phyloP scores from a whole-genome alignment of 2,113 vertebrate genomes.

The Antennarius striatus region DNA sequence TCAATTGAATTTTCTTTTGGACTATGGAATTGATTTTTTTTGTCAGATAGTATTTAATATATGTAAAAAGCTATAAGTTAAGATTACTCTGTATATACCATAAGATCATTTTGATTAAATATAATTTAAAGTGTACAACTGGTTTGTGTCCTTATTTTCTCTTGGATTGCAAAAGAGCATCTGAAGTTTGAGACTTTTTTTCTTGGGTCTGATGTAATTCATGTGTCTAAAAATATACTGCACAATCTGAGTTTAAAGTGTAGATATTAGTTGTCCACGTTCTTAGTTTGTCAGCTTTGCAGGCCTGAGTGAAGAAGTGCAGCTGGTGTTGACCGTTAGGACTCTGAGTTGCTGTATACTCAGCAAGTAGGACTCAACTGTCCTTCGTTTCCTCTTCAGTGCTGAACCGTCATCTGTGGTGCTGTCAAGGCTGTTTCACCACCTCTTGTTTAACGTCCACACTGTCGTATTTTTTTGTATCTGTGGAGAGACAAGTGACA shows the following conservation, averaged over 20 bases:
- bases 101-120: conserved; percentile 94
- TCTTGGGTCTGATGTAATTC: background rate
- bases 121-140: conserved; percentile 85
- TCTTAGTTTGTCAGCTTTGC: background rate
- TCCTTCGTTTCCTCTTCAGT: background rate
- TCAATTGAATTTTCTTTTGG: conserved; percentile 71
- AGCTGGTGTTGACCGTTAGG: background rate
- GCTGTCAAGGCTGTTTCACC: background rate
- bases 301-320: conserved; percentile 3
- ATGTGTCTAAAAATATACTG: background rate
- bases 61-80: conserved; percentile 97
- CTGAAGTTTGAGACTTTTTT: background rate
- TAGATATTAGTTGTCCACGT: background rate
- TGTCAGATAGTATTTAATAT: conserved; percentile 98
- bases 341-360: conserved; percentile 1
- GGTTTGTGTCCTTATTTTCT: conserved; percentile 7
- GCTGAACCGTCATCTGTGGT: background rate
- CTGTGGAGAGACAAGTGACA: conserved; percentile 35
- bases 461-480: background rate
- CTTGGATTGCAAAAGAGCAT: background rate
- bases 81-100: conserved; percentile 92
- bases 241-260: background rate
- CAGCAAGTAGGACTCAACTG: background rate
- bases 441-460: conserved; percentile 25
- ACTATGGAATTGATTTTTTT: conserved; percentile 82